phyloP scores from a whole-genome alignment of 2,797 vertebrate genomes.

The Sitta carolinensis region DNA sequence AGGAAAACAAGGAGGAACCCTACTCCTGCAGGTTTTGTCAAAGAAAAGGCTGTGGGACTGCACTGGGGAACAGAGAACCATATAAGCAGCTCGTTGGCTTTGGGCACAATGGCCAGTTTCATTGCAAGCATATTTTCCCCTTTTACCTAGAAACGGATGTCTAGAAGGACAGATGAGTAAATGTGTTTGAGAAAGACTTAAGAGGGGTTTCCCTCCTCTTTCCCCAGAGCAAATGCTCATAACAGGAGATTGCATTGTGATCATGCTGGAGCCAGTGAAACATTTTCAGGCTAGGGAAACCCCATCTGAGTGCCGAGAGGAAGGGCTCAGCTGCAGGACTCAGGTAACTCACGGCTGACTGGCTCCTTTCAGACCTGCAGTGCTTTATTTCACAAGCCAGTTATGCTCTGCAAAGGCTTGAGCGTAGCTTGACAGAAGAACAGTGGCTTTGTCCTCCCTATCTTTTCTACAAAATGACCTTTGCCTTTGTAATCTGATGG shows the following conservation, averaged over 20 bases:
- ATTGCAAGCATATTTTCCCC: background rate
- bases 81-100: background rate
- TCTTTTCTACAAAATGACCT: background rate
- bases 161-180: background rate
- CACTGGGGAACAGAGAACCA: background rate
- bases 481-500: conserved; percentile 42
- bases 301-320: background rate
- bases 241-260: background rate
- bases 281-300: background rate
- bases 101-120: background rate
- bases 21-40: background rate
- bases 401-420: background rate
- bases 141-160: background rate
- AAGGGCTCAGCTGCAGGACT: background rate
- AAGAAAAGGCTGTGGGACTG: background rate
- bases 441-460: background rate
- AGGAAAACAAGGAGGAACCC: background rate
- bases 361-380: background rate
- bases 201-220: background rate
- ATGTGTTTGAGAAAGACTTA: background rate
- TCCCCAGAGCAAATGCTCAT: background rate
- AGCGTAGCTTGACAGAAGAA: background rate
- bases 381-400: background rate
- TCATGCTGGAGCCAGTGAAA: background rate
- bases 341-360: background rate